Conservation (phyloP, 1,140 invertebrate species). For the Copidosoma floridanum region DNA sequence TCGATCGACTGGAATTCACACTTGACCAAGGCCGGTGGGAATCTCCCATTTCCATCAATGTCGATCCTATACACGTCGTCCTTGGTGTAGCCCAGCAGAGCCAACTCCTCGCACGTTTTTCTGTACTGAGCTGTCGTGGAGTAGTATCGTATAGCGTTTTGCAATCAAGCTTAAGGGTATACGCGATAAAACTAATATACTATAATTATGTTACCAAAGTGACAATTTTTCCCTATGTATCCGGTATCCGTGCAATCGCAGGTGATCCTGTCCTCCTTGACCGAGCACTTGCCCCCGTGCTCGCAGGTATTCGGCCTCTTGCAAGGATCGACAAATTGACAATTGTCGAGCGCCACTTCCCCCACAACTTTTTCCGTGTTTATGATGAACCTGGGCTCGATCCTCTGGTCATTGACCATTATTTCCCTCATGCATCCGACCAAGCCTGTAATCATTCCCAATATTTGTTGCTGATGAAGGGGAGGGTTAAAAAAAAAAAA, state of each 20-base stretch:
- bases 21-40: conserved; percentile 84
- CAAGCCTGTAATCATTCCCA: conserved; percentile 65
- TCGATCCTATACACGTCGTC: conserved; percentile 89
- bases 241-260: conserved; percentile 88
- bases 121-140: conserved; percentile 70
- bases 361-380: conserved; percentile 78
- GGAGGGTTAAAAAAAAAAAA: background rate
- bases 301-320: conserved; percentile 85
- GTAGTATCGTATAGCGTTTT: no score
- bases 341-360: conserved; percentile 88
- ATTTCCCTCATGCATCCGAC: conserved; percentile 90
- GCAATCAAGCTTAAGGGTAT: no score
- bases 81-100: conserved; percentile 78
- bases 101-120: conserved; percentile 89
- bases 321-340: conserved; percentile 87
- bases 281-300: conserved; percentile 85
- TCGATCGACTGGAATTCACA: conserved; percentile 86
- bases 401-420: conserved; percentile 68
- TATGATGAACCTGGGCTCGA: conserved; percentile 71
- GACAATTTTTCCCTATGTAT: conserved; percentile 88
- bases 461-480: no score
- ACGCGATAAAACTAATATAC: no score
- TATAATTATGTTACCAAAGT: conserved; percentile 70
- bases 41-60: conserved; percentile 88
- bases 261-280: conserved; percentile 80